These are phyloP conservation scores for Ochropacha duplaris DNA, from an alignment of 2,888 invertebrate species.

Conservation along the genomic window DNA sequence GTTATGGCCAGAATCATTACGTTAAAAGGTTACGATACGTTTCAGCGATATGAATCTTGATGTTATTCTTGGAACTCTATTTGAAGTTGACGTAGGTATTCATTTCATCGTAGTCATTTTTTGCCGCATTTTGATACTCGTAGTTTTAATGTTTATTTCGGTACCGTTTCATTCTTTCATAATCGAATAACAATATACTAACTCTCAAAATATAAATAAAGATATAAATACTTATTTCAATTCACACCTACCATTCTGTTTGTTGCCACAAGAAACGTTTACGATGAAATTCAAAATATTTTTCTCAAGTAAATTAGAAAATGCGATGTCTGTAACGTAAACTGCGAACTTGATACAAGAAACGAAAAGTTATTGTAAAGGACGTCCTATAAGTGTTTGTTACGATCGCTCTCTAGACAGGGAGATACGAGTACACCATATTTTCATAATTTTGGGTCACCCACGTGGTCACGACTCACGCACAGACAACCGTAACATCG, in stretches of 20 bases:
- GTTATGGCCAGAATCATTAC: constrained; percentile 17
- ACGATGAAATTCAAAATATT: constrained; percentile 8
- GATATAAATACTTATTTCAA: neutral
- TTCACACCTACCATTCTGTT: constrained; percentile 8
- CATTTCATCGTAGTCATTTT: neutral
- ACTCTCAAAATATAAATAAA: neutral
- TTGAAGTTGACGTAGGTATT: neutral
- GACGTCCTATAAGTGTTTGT: too few species aligned
- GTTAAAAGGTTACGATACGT: constrained; percentile 16
- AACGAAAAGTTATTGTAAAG: too few species aligned
- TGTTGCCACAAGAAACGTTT: constrained; percentile 17
- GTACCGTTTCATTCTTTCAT: neutral
- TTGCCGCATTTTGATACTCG: neutral
- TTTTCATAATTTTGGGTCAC: too few species aligned
- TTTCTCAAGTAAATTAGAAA: constrained; percentile 23
- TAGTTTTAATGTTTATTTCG: too few species aligned
- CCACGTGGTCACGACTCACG: too few species aligned
- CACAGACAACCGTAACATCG: too few species aligned
- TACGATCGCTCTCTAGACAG: too few species aligned
- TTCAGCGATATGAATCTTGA: constrained; percentile 2
- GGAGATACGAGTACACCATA: too few species aligned
- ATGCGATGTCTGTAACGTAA: constrained; percentile 13
- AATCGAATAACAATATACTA: too few species aligned
- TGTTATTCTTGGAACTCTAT: constrained; percentile 1
- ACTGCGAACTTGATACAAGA: constrained; percentile 18